Base-by-base conservation (phyloP, 2,113 vertebrate species). In the Dasyurus viverrinus region DNA sequence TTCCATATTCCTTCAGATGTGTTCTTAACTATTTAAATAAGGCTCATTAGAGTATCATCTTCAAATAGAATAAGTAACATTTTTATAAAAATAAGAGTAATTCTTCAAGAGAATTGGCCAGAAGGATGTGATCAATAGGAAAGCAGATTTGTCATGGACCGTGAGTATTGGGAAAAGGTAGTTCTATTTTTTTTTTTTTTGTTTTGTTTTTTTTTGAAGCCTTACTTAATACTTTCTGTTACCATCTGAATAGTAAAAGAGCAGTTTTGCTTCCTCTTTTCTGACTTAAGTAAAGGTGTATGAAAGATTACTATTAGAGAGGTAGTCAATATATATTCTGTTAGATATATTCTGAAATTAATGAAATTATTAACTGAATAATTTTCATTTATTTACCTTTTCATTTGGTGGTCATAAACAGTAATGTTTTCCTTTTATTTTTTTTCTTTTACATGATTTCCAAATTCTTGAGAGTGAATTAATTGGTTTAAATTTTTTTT, bases 341-440 rank as follows among this genome's bases (percentile, higher is more conserved):
- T n/a, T n/a, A 76, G 4, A 36, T 19, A n/a, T n/a, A n/a, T 22
- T 76, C n/a, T 76, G 68, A 76, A 76, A 76, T n/a, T n/a, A 76
- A n/a, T 76, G 30, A 76, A 76, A 6, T 90, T 90, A 92, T 3
- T 92, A 91, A 84, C 27, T 91, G 54, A 93, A 47, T 90, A 93
- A 52, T 48, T 54, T 30, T 50, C 53, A 91, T 12, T 42, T 52
- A 89, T 91, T n/a, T 54, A 93, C 10, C 55, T 90, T 53, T 90
- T 90, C 14, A 93, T 53, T 55, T 30, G 47, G 0, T 10, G 52
- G 6, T 89, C 52, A 90, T 90, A 92, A 53, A 26, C 50, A n/a
- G 27, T 48, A 46, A 89, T 89, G 26, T 89, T 93, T 89, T 54
- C 19, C 8, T 47, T 57, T 76, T 54, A 60, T 93, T 11, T 23